phyloP scores from a whole-genome alignment of 23 tunicate species.

The Oikopleura dioica region DNA sequence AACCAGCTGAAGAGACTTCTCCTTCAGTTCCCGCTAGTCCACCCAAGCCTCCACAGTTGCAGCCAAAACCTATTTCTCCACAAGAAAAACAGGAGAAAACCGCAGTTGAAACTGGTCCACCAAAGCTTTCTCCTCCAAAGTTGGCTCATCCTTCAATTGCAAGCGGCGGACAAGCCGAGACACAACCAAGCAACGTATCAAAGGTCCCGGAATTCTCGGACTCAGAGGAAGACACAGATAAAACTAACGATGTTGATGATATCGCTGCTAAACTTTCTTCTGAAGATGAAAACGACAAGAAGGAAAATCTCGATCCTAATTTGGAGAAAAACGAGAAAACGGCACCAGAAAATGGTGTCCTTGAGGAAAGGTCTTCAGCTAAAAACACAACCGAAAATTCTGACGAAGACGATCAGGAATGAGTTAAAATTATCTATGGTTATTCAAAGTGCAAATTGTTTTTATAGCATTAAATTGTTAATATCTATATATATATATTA shows the following conservation, averaged over 20 bases:
- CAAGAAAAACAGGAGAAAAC: conserved; percentile 13
- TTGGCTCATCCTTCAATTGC: too few relatives aligned
- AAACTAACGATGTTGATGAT: not conserved
- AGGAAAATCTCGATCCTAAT: not conserved
- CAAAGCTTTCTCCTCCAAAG: too few relatives aligned
- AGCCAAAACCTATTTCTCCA: too few relatives aligned
- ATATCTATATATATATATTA: too few relatives aligned
- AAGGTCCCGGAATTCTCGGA: not conserved
- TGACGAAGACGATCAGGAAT: too few relatives aligned
- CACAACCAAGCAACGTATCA: not conserved
- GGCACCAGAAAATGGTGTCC: not conserved
- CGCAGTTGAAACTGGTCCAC: not conserved
- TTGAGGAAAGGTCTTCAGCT: too few relatives aligned
- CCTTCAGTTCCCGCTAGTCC: not conserved
- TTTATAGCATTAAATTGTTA: too few relatives aligned
- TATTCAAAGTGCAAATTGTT: too few relatives aligned
- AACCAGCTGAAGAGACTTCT: conserved; percentile 4
- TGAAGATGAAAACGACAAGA: not conserved
- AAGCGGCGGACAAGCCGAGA: too few relatives aligned
- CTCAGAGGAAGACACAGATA: not conserved
- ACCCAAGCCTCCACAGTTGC: too few relatives aligned
- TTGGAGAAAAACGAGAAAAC: not conserved
- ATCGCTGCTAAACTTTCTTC: not conserved
- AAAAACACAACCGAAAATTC: too few relatives aligned
- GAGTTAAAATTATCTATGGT: too few relatives aligned